Evolutionary conservation across 2,888 invertebrate species (phyloP), one percentile per base, ranked within the genome.

Genomic region (Physocephala rufipes): DNA sequence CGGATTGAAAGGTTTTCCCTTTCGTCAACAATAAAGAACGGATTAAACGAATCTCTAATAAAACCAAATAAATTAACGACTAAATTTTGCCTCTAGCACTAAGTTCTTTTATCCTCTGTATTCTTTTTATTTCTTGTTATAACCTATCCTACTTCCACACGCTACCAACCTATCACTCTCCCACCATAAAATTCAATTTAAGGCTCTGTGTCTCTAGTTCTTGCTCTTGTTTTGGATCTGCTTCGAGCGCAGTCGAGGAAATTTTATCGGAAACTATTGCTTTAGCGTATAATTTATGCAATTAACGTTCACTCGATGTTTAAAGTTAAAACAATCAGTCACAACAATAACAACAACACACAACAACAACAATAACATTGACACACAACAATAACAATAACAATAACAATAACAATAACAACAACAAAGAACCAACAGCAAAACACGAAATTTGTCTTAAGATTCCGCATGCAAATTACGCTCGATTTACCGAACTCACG

Each of bases 261-360:
- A 75, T 76, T 76, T 75, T 71, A 73, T 75, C 72, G 75, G 74
- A 76, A 77, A 74, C 76, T 77, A 77, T 77, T 75, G 76, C 72
- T 73, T 74, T 75, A 63, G 73, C 71, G 74, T 73, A 73, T 76
- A 75, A 76, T 76, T 74, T 75, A 75, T 76, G 75, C 76, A 76
- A 77, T 76, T 74, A 77, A 74, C 72, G 72, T 74, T 68, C 67
- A 62, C 72, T 61, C 71, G 70, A 65, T 47, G 58, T 19, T 28
- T 65, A 61, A 68, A 68, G 61, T 68, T 62, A 49, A 68, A 61
- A 68, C 68, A 68, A 68, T 68, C 68, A 68, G n/a, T n/a, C 68
- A 51, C 28, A 49, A 36, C 19, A 21, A 9, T 36, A 58, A 24
- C 65, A 62, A 69, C 49, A 59, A 61, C 19, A 64, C 28, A n/a